Percentiles rank a stretch among this genome's conserved stretches.
phyloP scores from a whole-genome alignment of 1,140 invertebrate genomes.

The Aphaenogaster rudis region DNA sequence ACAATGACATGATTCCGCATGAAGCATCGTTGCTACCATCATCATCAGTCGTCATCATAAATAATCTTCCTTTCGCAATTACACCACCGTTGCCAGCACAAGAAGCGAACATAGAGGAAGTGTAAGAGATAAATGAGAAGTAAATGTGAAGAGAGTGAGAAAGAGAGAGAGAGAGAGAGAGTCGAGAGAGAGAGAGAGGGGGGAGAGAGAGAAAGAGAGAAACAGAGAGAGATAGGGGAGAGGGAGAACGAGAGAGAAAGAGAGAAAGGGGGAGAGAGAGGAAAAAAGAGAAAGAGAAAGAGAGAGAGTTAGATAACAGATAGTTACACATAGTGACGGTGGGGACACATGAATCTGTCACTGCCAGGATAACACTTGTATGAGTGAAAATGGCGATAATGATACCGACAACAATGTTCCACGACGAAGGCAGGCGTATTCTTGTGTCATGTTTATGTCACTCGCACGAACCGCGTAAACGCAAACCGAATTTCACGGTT shows the following conservation, averaged over 20 bases:
- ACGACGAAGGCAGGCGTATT: slow-evolving; percentile 5
- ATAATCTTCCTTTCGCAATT: slow-evolving; percentile 50
- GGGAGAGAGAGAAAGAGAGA: neutral
- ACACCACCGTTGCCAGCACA: slow-evolving; percentile 64
- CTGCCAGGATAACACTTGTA: slow-evolving; percentile 10
- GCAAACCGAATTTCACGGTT: slow-evolving; percentile 3
- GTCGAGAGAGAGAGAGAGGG: neutral
- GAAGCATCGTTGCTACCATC: slow-evolving; percentile 57
- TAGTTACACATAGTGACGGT: slow-evolving; percentile 41
- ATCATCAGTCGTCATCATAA: slow-evolving; percentile 30
- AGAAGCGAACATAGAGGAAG: slow-evolving; percentile 55
- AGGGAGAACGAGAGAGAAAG: slow-evolving; percentile 25
- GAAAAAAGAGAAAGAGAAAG: neutral
- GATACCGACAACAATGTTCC: neutral
- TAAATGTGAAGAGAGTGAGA: slow-evolving; percentile 9
- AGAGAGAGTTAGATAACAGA: slow-evolving; percentile 39
- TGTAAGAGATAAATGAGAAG: neutral
- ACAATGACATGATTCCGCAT: slow-evolving; percentile 54
- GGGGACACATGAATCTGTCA: slow-evolving; percentile 29
- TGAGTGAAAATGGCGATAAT: slow-evolving; percentile 37
- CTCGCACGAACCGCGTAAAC: neutral
- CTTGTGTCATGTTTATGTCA: neutral
- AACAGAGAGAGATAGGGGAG: neutral
- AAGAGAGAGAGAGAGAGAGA: neutral
- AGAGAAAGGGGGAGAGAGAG: slow-evolving; percentile 2